Evolutionary conservation across 2,797 vertebrate species (phyloP), one percentile per base, ranked within the genome.

Genomic region (Xenops minutus): DNA sequence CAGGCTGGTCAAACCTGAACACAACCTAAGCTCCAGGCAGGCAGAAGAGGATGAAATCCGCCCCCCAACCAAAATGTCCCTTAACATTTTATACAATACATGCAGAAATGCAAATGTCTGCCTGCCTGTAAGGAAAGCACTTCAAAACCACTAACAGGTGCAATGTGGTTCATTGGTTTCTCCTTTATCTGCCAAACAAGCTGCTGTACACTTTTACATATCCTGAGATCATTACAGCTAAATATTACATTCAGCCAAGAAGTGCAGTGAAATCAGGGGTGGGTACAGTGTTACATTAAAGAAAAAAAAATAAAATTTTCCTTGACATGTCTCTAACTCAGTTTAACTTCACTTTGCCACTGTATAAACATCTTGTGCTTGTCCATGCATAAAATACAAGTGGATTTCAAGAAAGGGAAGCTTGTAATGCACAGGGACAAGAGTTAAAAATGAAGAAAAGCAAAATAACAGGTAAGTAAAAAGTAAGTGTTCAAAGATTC

Each of bases 291-390:
- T 48, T 78, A 55, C 2, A 8, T 48, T 48, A 73, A 49, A 64
- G 21, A 62, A 49, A 68, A 27, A 58, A 73, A 49, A 64, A 21
- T 62, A 55, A 24, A 54, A 32, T 32, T 37, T 88, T 76, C 64
- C 0, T 1, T 51, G 17, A n/a, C 27, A 14, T 1, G 3, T 62
- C 48, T 44, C n/a, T 34, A 74, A 77, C 29, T 68, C 3, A 0
- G 26, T 43, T 85, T 76, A n/a, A 71, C 54, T 17, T 23, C 12
- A 34, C 18, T 78, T 62, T 13, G 10, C 36, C 66, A 30, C 21
- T 43, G 20, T 21, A 68, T 36, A 51, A 88, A 36, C 10, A 66
- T 16, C 48, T 84, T 71, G n/a, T 26, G 37, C 24, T 59, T 29
- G 5, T 24, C 72, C 36, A 6, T 4, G 24, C 6, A n/a, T 43